These are phyloP conservation scores for Sparidentex hasta DNA, from an alignment of 2,797 vertebrate genomes.

Conservation along the genomic window DNA sequence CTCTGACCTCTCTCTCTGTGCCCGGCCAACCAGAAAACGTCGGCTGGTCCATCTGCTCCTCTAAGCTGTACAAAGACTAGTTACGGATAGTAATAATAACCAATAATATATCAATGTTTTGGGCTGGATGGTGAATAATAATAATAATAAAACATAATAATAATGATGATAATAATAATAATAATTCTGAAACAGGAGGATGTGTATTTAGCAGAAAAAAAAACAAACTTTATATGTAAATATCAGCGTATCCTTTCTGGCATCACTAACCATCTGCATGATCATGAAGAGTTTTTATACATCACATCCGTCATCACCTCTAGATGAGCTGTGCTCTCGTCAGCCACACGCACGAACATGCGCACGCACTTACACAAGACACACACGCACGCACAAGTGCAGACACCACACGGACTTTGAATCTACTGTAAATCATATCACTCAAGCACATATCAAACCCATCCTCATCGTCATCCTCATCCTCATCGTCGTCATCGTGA, in stretches of 20 bases:
- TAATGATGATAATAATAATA: slow-evolving; percentile 74
- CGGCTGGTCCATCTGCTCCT: slow-evolving; percentile 77
- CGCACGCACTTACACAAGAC: not conserved
- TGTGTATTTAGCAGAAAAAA: slow-evolving; percentile 85
- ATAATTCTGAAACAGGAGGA: slow-evolving; percentile 79
- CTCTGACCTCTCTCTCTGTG: slow-evolving; percentile 77
- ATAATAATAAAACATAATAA: slow-evolving; percentile 74
- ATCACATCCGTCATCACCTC: slow-evolving; percentile 69
- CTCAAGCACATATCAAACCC: slow-evolving; percentile 58
- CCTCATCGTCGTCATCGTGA: slow-evolving; percentile 58
- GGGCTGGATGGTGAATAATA: slow-evolving; percentile 83
- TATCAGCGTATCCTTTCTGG: slow-evolving; percentile 84
- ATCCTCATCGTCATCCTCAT: slow-evolving; percentile 36
- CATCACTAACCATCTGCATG: slow-evolving; percentile 84
- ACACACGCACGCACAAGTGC: slow-evolving; percentile 26
- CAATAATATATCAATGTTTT: slow-evolving; percentile 88
- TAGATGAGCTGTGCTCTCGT: slow-evolving; percentile 82
- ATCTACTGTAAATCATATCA: slow-evolving; percentile 58
- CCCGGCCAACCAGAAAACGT: slow-evolving; percentile 78
- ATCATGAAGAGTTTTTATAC: slow-evolving; percentile 77
- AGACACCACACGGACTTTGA: slow-evolving; percentile 49
- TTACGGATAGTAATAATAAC: slow-evolving; percentile 87
- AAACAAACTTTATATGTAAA: slow-evolving; percentile 88
- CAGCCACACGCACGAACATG: slow-evolving; percentile 37
- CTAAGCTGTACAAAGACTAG: slow-evolving; percentile 88